phyloP scores from a whole-genome alignment of 2,888 invertebrate genomes.

The Agriotes lineatus region DNA sequence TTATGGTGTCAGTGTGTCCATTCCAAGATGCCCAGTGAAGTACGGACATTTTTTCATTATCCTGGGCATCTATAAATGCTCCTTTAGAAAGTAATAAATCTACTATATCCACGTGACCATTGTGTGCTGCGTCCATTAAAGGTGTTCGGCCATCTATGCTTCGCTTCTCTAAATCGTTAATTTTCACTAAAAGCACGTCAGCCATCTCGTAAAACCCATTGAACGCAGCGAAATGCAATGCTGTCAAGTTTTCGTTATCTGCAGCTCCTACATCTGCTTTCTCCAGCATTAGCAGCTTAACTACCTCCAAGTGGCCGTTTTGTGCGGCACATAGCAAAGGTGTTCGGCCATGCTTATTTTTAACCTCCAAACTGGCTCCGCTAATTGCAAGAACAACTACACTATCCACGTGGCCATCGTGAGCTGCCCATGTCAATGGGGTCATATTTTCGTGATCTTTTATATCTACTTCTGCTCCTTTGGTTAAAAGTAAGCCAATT shows the following conservation, averaged over 20 bases:
- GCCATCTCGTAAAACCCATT: not conserved
- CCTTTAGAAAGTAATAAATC: not conserved
- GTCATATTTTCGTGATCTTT: not conserved
- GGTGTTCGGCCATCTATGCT: not conserved
- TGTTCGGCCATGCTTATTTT: too few species aligned
- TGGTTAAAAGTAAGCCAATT: not conserved
- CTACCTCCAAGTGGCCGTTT: too few species aligned
- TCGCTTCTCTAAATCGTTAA: not conserved
- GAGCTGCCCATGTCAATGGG: too few species aligned
- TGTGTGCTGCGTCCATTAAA: not conserved
- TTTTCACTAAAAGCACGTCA: not conserved
- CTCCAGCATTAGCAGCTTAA: not conserved
- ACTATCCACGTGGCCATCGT: too few species aligned
- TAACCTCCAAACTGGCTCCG: too few species aligned
- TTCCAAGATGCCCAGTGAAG: conserved; percentile 2
- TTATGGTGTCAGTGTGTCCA: not conserved
- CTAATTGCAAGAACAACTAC: too few species aligned
- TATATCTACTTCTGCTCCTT: not conserved
- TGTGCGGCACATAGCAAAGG: too few species aligned
- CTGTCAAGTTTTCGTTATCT: not conserved
- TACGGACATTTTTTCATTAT: not conserved
- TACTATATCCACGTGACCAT: not conserved
- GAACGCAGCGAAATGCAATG: not conserved
- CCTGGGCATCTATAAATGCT: not conserved
- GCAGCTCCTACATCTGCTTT: not conserved